Evolutionary conservation across 2,113 vertebrate genomes (phyloP).

Genomic region (Corythaeola cristata): DNA sequence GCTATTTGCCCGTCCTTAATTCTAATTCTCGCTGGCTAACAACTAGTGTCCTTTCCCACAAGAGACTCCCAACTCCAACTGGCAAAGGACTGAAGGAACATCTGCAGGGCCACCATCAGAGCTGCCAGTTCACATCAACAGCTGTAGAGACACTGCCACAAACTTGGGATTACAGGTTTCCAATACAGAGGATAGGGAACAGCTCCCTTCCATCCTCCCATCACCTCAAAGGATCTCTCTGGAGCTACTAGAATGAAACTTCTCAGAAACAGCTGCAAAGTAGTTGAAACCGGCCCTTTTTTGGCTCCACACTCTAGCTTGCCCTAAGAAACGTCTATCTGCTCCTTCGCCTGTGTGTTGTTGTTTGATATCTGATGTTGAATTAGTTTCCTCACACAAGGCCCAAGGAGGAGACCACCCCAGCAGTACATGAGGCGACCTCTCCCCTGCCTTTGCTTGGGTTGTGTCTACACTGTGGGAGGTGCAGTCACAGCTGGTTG

Average conservation of each 20-base stretch:
- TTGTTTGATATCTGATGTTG: not conserved
- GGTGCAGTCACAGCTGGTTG: not conserved
- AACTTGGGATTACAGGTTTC: not conserved
- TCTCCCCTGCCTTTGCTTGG: not conserved
- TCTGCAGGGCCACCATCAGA: not conserved
- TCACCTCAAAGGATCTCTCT: not conserved
- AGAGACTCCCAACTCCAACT: not conserved
- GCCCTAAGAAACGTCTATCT: not conserved
- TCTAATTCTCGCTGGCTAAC: slow-evolving; percentile 1
- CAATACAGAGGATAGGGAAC: not conserved
- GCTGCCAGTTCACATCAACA: not conserved
- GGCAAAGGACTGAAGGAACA: not conserved
- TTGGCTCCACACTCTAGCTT: not conserved
- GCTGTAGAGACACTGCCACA: not conserved
- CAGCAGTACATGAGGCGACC: not conserved
- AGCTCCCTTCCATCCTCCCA: not conserved
- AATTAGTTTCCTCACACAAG: not conserved
- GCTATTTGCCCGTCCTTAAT: not conserved
- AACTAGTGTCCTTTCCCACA: not conserved
- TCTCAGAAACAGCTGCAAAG: not conserved
- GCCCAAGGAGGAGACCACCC: not conserved
- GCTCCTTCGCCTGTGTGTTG: not conserved
- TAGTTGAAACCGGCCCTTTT: not conserved
- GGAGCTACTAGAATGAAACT: not conserved
- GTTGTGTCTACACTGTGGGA: not conserved